Evolutionary conservation across 1,140 invertebrate species (phyloP), one percentile per base, ranked within the genome.

Genomic region (Conus betulinus): DNA sequence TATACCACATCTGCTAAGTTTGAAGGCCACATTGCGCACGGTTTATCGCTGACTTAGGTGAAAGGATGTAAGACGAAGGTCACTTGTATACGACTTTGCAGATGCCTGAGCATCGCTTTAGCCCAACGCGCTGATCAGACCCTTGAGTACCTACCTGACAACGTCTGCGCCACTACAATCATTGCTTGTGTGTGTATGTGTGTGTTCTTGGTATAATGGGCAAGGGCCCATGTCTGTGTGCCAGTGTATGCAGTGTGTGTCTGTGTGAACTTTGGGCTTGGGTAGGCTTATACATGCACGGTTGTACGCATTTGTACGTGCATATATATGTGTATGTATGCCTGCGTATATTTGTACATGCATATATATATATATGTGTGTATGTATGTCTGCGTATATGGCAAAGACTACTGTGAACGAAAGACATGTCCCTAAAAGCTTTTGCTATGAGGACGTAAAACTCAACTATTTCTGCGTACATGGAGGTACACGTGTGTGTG

Each of bases 171-270:
- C 39, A 39, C 39, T 39, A 39, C 39, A 39, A 39, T 39, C 39
- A 39, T 39, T 39, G 78, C 39, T n/a, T 79, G 78, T 51, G 15
- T 79, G 78, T 79, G 78, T 79, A 25, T 51, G 78, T 79, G 78
- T 79, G 78, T 51, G 78, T 79, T n/a, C 20, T n/a, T 51, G 78
- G 78, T 79, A 25, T 51, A 13, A 39, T n/a, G 27, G 78, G 8
- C 51, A n/a, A 17, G 78, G 27, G 78, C 20, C 8, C 11, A 11
- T 79, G 78, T 17, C 8, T 79, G 78, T 52, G 78, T 79, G 78
- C 39, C 25, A 39, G 78, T 79, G 78, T 79, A 25, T 79, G 78
- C 39, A n/a, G 78, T 79, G 78, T 79, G 78, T 79, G 78, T 79
- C 25, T 79, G 78, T 79, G 78, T 39, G 8, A 27, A 39, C 13